phyloP scores from a whole-genome alignment of 2,797 vertebrate species.

The Chlorospingus semifuscus region DNA sequence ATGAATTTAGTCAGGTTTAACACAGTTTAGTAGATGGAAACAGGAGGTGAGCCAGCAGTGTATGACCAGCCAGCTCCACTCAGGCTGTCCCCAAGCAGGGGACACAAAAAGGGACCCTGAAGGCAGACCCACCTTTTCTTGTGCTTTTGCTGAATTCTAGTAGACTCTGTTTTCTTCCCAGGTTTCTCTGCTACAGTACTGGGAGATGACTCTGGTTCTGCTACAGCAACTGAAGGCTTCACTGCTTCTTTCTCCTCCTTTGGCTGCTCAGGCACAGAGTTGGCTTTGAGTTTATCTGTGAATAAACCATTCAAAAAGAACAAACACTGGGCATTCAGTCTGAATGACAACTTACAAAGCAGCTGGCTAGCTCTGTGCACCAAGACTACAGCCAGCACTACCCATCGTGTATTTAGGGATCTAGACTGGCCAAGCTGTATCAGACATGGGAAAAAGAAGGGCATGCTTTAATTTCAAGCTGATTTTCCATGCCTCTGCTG shows the following conservation, averaged over 20 bases:
- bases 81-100: neutral
- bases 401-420: neutral
- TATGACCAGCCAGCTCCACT: neutral
- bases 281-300: constrained; percentile 75
- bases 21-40: neutral
- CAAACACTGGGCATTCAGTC: neutral
- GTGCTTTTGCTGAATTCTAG: constrained; percentile 63
- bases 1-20: neutral
- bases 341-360: neutral
- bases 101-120: neutral
- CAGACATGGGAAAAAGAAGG: neutral
- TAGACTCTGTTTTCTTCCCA: constrained; percentile 63
- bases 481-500: neutral
- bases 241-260: constrained; percentile 78
- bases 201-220: constrained; percentile 55
- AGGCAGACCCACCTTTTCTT: constrained; percentile 71
- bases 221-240: constrained; percentile 30
- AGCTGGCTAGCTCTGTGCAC: neutral
- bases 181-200: constrained; percentile 46
- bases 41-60: neutral
- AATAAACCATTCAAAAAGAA: neutral
- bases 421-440: neutral
- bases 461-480: neutral
- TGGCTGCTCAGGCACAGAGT: constrained; percentile 74
- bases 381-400: neutral